Base-by-base conservation (phyloP, 2,113 vertebrate genomes). In the Bubo blakistoni region DNA sequence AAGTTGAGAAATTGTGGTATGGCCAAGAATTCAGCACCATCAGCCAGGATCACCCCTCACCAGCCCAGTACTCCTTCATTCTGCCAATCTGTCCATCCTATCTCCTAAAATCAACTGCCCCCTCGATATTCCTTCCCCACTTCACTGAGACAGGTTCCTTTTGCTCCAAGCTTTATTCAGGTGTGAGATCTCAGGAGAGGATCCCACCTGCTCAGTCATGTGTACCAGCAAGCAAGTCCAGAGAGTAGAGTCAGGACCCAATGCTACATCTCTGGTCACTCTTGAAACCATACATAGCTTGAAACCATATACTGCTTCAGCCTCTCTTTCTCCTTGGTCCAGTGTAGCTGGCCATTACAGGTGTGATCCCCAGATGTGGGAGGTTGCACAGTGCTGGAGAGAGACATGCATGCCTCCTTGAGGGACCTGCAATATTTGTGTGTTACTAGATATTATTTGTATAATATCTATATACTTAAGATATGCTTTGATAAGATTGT, bases 121-220 rank as follows among this genome's bases (percentile, higher is more conserved):
- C 9, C 6, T 76, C 18, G 0, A 0, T 52, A 14, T 55, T 72
- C 5, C 52, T 89, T 52, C 32, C 4, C 6, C 2, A 6, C 21
- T 63, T 38, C 27, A 59, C 11, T 26, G 18, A 16, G 25, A 15
- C 7, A 8, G 15, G 13, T 65, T 83, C 10, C 7, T 29, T 84
- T 65, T 57, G 13, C 25, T 84, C 17, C 30, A 71, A 54, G 19
- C 21, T n/a, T 81, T 27, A 6, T n/a, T 58, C 20, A 36, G 16
- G 17, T 73, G 54, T 66, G 61, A 70, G 77, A 25, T 70, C 30
- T 78, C 22, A 11, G 9, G 22, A 21, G 7, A 25, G 61, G 36
- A 30, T 6, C 9, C 11, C 4, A 16, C 5, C 26, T 69, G 36
- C 36, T 78, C 26, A 32, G 24, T 72, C 47, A 25, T 0, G 0